Percentiles rank a stretch among this genome's conserved stretches.
These are phyloP conservation scores for Emydocephalus ijimae DNA, from an alignment of 2,113 vertebrate genomes.

Conservation along the genomic window DNA sequence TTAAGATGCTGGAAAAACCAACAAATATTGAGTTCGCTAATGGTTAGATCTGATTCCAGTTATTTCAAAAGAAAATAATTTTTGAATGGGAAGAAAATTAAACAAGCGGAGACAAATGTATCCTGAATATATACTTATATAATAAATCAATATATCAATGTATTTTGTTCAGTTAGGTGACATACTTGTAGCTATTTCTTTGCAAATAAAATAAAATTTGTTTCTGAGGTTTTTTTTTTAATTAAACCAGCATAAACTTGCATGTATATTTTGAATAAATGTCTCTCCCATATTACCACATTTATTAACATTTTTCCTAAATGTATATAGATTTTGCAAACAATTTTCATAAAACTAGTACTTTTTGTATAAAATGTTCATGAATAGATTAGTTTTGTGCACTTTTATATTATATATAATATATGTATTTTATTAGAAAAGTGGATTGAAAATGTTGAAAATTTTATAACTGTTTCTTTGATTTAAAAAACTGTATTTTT, in stretches of 20 bases:
- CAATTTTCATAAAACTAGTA: not conserved
- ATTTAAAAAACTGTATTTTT: not conserved
- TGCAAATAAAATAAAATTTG: not conserved
- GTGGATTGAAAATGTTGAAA: not conserved
- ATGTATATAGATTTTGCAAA: not conserved
- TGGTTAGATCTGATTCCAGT: not conserved
- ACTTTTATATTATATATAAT: not conserved
- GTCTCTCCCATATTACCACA: not conserved
- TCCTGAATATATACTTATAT: not conserved
- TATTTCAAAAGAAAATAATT: not conserved
- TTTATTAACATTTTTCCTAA: not conserved
- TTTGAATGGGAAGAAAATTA: not conserved
- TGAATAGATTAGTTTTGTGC: not conserved
- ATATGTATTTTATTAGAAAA: not conserved
- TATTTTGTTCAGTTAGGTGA: not conserved
- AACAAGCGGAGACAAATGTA: conserved; percentile 11
- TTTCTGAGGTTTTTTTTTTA: not conserved
- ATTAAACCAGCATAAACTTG: not conserved
- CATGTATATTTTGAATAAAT: not conserved
- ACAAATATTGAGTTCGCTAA: not conserved
- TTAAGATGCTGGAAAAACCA: not conserved
- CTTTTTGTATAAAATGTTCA: not conserved
- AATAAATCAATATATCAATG: not conserved
- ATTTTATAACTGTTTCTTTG: not conserved
- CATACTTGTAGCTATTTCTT: not conserved